Base-by-base conservation (phyloP, 2,113 vertebrate genomes). In the Gallinago paraguaiae region DNA sequence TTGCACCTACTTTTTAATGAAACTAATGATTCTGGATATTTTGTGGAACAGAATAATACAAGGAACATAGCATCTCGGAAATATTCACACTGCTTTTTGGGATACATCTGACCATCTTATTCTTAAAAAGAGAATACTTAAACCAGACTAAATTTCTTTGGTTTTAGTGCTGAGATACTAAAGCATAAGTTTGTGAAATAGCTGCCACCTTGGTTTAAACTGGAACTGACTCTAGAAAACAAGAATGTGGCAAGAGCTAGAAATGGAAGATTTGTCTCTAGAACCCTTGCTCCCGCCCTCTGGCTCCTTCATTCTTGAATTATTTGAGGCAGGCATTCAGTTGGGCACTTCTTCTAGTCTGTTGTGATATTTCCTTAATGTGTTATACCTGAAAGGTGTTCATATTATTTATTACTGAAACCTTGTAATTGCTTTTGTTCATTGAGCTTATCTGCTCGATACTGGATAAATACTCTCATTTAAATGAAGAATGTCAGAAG, bases 401-500 rank as follows among this genome's bases (percentile, higher is more conserved):
- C 74, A 6, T 14, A 46, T 81, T 85, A 71, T 67, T 46, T 86
- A 0, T 75, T 67, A 70, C 25, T 71, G 69, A 82, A 89, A 48
- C 43, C 30, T 84, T 93, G 81, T 87, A 41, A 60, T 91, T 79
- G 33, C 54, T 72, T 93, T 72, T 82, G 27, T 82, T 96, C 75
- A 41, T 33, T 56, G 45, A 88, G 23, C 33, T 90, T 95, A 61
- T 86, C 61, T 90, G 24, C 17, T 41, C 1, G 0, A 41, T 81
- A 60, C 46, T 74, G 60, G 20, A 41, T 87, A 92, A 92, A 86
- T 71, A 60, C 35, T 68, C 76, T 78, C 7, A 84, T 93, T 91
- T 82, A 84, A 91, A 61, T 79, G 69, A 75, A 78, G 23, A 96
- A 92, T 77, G 69, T 77, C 65, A 76, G 77, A 78, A 74, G 65